A percentile compares a stretch with the other conserved stretches of the same genome.
Conservation (phyloP, 2,797 vertebrate genomes). For the Premnoplex brunnescens region DNA sequence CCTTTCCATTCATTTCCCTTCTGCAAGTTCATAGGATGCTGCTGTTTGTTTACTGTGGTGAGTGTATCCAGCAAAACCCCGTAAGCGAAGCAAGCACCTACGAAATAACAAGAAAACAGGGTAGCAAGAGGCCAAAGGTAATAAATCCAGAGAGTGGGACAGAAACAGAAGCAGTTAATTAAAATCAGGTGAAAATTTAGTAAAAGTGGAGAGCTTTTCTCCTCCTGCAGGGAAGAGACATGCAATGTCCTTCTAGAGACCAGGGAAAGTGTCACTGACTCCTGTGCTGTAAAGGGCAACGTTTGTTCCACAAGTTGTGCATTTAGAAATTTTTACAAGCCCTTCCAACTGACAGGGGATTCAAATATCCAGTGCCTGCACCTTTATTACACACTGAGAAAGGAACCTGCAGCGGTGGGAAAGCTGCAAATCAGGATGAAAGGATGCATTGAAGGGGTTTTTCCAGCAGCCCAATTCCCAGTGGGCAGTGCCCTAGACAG, state of each 20-base stretch:
- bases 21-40: background rate
- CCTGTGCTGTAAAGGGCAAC: background rate
- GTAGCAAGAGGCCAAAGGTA: background rate
- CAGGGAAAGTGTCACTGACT: background rate
- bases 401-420: background rate
- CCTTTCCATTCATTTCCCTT: constrained; percentile 16
- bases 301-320: background rate
- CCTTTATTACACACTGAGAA: background rate
- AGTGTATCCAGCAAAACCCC: background rate
- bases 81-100: background rate
- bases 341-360: background rate
- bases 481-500: background rate
- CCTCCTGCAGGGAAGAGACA: background rate
- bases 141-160: background rate
- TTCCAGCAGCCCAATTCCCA: constrained; percentile 19
- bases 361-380: background rate
- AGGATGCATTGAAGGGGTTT: background rate
- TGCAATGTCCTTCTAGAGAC: background rate
- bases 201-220: background rate
- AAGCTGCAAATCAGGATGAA: background rate
- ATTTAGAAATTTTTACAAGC: background rate
- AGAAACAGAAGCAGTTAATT: background rate
- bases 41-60: constrained; percentile 11
- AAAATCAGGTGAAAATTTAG: background rate
- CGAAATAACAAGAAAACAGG: background rate